A percentile compares a stretch with the other conserved stretches of the same genome.
Evolutionary conservation across 2,113 vertebrate species (phyloP).

Genomic region (Origma solitaria): DNA sequence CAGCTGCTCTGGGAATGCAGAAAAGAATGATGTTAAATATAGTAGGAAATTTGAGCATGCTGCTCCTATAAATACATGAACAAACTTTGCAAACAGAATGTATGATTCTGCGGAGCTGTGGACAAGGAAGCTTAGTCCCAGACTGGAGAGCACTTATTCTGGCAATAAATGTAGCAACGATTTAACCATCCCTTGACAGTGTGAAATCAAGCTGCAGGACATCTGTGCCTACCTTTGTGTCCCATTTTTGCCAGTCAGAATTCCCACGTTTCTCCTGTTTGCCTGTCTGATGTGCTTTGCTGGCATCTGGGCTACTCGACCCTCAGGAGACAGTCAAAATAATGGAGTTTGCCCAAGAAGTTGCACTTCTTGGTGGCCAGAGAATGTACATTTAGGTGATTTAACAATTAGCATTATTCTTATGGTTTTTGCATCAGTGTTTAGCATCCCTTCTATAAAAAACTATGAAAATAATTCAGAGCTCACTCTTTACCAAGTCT

Average conservation of each 20-base stretch:
- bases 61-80: background rate
- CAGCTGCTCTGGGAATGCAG: conserved; percentile 3
- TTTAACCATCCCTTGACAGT: background rate
- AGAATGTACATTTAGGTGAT: background rate
- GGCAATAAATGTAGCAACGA: background rate
- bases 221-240: background rate
- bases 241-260: background rate
- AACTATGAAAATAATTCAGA: background rate
- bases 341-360: background rate
- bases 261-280: background rate
- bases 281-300: background rate
- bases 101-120: background rate
- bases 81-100: background rate
- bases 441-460: background rate
- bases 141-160: background rate
- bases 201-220: background rate
- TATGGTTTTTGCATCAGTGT: background rate
- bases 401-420: background rate
- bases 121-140: background rate
- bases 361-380: background rate
- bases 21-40: background rate
- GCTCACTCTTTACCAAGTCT: background rate
- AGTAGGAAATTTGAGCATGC: background rate
- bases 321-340: background rate
- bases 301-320: background rate